Conservation (phyloP, 2,797 vertebrate species). For the Anniella stebbinsi region DNA sequence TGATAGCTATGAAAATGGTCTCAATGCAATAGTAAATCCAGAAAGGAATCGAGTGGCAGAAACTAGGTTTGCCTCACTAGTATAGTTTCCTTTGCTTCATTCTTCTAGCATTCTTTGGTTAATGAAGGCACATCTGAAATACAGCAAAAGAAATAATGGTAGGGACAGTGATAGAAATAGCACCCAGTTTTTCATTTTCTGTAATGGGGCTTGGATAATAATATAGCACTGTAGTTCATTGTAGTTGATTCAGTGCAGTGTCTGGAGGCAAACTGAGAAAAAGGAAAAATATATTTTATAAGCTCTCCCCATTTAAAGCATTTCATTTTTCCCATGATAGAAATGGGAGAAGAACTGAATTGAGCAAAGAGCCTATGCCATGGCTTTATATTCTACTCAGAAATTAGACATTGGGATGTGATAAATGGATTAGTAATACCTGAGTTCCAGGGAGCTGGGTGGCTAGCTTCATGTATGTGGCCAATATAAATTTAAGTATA, state of each 20-base stretch:
- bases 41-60: background rate
- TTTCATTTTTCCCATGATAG: constrained; percentile 26
- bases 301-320: constrained; percentile 25
- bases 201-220: constrained; percentile 33
- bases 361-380: background rate
- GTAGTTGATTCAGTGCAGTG: constrained; percentile 21
- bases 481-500: background rate
- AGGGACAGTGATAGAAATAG: constrained; percentile 13
- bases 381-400: background rate
- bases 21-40: background rate
- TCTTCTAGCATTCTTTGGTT: background rate
- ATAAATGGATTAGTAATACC: background rate
- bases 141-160: constrained; percentile 9
- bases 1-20: background rate
- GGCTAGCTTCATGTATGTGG: background rate
- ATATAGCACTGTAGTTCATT: constrained; percentile 30
- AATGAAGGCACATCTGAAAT: constrained; percentile 9
- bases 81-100: background rate
- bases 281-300: constrained; percentile 25
- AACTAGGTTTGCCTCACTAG: background rate
- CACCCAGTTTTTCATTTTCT: constrained; percentile 26
- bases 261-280: constrained; percentile 26
- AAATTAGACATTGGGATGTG: background rate
- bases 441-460: background rate
- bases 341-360: constrained; percentile 18